phyloP scores from a whole-genome alignment of 2,797 vertebrate genomes.

The Malurus leucopterus region DNA sequence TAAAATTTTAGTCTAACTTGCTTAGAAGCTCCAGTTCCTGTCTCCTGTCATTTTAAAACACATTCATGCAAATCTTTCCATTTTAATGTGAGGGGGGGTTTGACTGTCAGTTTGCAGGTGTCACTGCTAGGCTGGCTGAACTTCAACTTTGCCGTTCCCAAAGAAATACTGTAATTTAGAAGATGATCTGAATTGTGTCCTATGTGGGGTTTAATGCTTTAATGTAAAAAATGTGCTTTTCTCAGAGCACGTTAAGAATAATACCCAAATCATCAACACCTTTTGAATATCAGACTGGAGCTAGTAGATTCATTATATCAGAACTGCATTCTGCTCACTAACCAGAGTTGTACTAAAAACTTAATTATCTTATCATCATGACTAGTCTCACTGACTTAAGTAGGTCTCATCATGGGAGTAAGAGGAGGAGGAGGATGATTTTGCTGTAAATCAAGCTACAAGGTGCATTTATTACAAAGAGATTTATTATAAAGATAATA shows the following conservation, averaged over 20 bases:
- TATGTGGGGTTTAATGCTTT: neutral
- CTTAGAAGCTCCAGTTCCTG: conserved; percentile 41
- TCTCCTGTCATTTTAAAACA: conserved; percentile 55
- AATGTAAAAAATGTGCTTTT: neutral
- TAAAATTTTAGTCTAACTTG: conserved; percentile 50
- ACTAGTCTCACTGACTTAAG: conserved; percentile 57
- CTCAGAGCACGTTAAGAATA: neutral
- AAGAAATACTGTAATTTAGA: conserved; percentile 16
- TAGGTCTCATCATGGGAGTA: conserved; percentile 43
- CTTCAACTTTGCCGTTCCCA: conserved; percentile 31
- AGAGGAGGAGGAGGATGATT: conserved; percentile 37
- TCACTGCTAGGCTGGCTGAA: conserved; percentile 5
- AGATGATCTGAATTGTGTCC: neutral
- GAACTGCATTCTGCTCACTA: conserved; percentile 40
- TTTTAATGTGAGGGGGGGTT: neutral
- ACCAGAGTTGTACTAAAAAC: conserved; percentile 54
- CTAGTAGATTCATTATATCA: conserved; percentile 9
- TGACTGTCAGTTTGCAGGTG: conserved; percentile 26
- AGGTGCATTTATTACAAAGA: conserved; percentile 37
- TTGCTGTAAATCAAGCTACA: conserved; percentile 46
- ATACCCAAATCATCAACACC: neutral
- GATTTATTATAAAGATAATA: conserved; percentile 34
- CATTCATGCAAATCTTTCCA: conserved; percentile 51
- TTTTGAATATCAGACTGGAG: conserved; percentile 4
- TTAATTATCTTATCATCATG: conserved; percentile 55